Base-by-base conservation (phyloP, 2,888 invertebrate species). In the Brachypalpus laphriformis region DNA sequence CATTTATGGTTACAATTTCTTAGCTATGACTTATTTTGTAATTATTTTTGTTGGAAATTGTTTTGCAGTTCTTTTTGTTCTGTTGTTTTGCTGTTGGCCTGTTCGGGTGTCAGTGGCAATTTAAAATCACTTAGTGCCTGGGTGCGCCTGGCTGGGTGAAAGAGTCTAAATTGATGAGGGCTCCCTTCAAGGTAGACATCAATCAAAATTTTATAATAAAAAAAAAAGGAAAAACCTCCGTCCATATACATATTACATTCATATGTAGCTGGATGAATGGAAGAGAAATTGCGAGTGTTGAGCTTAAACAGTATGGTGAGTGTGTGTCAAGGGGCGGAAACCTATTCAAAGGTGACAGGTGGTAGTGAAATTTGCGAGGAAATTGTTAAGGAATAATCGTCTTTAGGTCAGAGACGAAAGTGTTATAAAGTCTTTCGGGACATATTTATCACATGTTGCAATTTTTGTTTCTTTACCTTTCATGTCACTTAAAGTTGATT, bases 141-240 rank as follows among this genome's bases (percentile, higher is more conserved):
- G 85, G 80, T 81, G 81, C 63, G 81, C 47, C 81, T 63, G 66
- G 59, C 81, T 63, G 66, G 59, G 59, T 76, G 75, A 76, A 85
- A 81, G 75, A 75, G 70, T 34, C 63, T 74, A 57, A 74, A 74
- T 83, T 74, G 74, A 80, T 63, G 70, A 65, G 65, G 20, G 76
- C 59, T 81, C 71, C 81, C 81, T 85, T 81, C 81, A 74, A 85
- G 85, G 85, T 81, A 66, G 51, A 66, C 81, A 81, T 85, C 85
- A 85, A 85, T 85, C 85, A 85, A 81, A 71, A 45, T 56, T 70
- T 47, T 34, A 51, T 28, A 45, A 31, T 34, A 47, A 68, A 28
- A 49, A 34, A 42, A 18, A 28, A 49, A 34, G 28, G n/a, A 25
- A 18, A 71, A 25, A 47, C 42, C 5, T 2, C 45, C 14, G 28